These are phyloP conservation scores for Hoplostethus mediterraneus DNA, from an alignment of 2,797 vertebrate genomes.

Conservation along the genomic window DNA sequence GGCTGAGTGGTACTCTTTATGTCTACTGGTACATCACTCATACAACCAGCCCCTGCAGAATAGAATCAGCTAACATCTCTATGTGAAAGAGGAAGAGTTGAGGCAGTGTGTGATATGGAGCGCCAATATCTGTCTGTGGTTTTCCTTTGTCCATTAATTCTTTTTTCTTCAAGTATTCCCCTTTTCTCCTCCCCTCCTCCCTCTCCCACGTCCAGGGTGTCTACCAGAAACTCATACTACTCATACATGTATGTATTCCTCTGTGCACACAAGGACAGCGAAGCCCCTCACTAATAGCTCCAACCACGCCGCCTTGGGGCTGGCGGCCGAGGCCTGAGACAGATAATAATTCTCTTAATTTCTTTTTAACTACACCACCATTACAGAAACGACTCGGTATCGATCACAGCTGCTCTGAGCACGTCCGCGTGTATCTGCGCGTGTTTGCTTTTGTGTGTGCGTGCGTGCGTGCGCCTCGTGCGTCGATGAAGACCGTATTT, in stretches of 20 bases:
- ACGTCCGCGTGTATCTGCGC: not conserved
- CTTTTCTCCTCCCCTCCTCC: conserved; percentile 36
- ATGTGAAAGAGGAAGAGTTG: conserved; percentile 10
- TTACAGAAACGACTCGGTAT: conserved; percentile 78
- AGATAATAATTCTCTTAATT: conserved; percentile 85
- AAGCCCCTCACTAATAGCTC: conserved; percentile 63
- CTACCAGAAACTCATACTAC: conserved; percentile 23
- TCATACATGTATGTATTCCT: conserved; percentile 13
- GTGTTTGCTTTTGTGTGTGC: not conserved
- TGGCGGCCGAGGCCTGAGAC: conserved; percentile 54
- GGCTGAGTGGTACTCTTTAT: conserved; percentile 2
- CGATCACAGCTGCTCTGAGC: conserved; percentile 72
- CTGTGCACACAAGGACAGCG: not conserved
- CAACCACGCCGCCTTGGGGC: conserved; percentile 58
- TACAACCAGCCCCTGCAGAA: too few species aligned
- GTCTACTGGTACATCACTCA: not conserved
- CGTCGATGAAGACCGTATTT: conserved; percentile 44
- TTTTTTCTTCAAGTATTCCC: conserved; percentile 50
- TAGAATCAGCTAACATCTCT: too few species aligned
- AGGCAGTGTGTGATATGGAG: conserved; percentile 13
- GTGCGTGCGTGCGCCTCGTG: conserved; percentile 22
- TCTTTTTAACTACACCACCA: conserved; percentile 84
- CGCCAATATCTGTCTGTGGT: conserved; percentile 6
- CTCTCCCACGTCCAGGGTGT: conserved; percentile 26
- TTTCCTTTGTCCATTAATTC: conserved; percentile 32